These are phyloP conservation scores for Ctenosaura bakeri DNA, from an alignment of 2,797 vertebrate genomes.

Conservation along the genomic window DNA sequence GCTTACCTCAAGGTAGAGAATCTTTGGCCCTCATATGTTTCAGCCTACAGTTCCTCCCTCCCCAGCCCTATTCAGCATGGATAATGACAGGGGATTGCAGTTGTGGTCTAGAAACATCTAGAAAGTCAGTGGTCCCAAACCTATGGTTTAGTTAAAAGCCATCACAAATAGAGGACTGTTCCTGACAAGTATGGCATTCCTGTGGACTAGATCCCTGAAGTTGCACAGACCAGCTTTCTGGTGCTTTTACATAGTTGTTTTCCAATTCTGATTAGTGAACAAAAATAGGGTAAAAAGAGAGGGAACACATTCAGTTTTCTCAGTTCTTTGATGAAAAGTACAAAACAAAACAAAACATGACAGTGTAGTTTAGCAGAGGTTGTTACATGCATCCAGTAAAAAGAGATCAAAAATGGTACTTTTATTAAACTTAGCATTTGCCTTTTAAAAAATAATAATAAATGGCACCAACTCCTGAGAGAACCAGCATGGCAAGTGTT, in stretches of 20 bases:
- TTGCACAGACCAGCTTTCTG: background rate
- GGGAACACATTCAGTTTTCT: background rate
- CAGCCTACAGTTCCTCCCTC: background rate
- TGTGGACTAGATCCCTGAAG: background rate
- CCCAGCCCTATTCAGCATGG: background rate
- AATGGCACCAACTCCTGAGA: constrained; percentile 4
- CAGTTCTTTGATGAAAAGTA: background rate
- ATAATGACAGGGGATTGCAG: background rate
- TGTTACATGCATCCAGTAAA: background rate
- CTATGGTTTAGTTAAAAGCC: background rate
- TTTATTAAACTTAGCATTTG: background rate
- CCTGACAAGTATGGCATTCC: background rate
- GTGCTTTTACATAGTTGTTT: background rate
- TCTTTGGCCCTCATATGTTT: background rate
- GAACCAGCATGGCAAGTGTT: too few relatives aligned
- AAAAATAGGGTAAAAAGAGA: background rate
- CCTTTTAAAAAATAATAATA: constrained; percentile 27
- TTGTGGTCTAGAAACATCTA: background rate
- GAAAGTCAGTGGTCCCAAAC: background rate
- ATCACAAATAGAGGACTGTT: background rate
- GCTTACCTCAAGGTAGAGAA: background rate
- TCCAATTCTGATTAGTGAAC: background rate
- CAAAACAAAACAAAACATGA: background rate
- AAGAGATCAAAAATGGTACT: constrained; percentile 13
- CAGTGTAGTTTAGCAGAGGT: background rate